These are phyloP conservation scores for Felis catus DNA, from an alignment of 2,113 vertebrate species.

Conservation along the genomic window DNA sequence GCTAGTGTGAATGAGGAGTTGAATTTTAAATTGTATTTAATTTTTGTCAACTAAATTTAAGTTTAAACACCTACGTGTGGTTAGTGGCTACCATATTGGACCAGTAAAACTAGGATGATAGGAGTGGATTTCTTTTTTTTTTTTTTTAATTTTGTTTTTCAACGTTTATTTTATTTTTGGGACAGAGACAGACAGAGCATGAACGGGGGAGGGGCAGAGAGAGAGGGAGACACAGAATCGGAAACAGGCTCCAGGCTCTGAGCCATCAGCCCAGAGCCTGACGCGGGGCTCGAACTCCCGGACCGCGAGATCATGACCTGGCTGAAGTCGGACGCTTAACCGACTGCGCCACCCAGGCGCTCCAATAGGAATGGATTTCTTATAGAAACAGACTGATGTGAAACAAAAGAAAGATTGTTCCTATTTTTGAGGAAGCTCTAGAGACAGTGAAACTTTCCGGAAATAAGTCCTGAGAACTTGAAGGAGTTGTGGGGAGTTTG, in stretches of 20 bases:
- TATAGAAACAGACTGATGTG: not conserved
- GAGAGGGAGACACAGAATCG: too few relatives aligned
- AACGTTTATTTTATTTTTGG: too few relatives aligned
- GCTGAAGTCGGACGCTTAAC: too few relatives aligned
- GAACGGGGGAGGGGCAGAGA: too few relatives aligned
- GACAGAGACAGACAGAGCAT: too few relatives aligned
- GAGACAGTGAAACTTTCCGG: not conserved
- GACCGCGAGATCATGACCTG: too few relatives aligned
- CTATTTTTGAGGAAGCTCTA: not conserved
- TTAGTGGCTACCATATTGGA: not conserved
- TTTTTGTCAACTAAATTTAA: not conserved
- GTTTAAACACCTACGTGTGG: not conserved
- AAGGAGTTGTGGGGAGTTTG: not conserved
- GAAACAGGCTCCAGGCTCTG: too few relatives aligned
- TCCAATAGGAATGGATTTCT: not conserved
- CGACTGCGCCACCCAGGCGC: too few relatives aligned
- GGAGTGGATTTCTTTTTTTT: not conserved
- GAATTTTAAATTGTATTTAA: not conserved
- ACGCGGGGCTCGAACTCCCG: too few relatives aligned
- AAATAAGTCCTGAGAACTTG: not conserved
- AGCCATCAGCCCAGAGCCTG: too few relatives aligned
- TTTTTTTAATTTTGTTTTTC: too few relatives aligned
- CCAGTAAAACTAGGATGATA: not conserved
- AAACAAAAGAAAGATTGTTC: not conserved
- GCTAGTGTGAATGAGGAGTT: not conserved